These are phyloP conservation scores for Nycticebus coucang DNA, from an alignment of 2,113 vertebrate species.

Conservation along the genomic window DNA sequence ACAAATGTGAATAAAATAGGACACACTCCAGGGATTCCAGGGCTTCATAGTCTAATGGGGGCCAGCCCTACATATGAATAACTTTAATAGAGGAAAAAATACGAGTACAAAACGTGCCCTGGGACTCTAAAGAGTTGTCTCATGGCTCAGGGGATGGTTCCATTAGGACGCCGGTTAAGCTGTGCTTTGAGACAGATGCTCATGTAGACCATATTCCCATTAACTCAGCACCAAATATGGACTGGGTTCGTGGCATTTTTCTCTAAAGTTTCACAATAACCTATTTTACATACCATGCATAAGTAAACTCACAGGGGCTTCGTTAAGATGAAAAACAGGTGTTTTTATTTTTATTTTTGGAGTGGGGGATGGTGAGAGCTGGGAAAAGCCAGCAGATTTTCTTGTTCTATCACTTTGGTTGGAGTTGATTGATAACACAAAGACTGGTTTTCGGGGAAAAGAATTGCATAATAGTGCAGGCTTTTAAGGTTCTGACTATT, in stretches of 20 bases:
- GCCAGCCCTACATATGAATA: not conserved
- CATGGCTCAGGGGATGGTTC: not conserved
- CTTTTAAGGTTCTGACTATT: slow-evolving; percentile 11
- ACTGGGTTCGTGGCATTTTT: not conserved
- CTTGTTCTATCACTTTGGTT: not conserved
- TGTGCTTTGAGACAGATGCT: not conserved
- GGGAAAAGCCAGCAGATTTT: not conserved
- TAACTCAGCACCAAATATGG: not conserved
- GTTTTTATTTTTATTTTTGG: not conserved
- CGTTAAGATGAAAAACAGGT: not conserved
- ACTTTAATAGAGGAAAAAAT: not conserved
- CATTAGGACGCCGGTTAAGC: not conserved
- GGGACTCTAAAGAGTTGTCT: not conserved
- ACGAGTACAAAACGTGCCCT: not conserved
- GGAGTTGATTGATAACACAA: not conserved
- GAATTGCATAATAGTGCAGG: not conserved
- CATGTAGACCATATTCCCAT: not conserved
- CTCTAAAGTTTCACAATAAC: not conserved
- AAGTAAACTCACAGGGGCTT: not conserved
- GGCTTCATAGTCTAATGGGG: not conserved
- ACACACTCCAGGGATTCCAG: not conserved
- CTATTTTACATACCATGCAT: not conserved
- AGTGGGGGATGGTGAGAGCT: not conserved
- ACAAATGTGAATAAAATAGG: slow-evolving; percentile 20
- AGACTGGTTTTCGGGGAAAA: not conserved